A percentile compares a stretch with the other conserved stretches of the same genome.
phyloP scores from a whole-genome alignment of 1,140 invertebrate species.

The Formica exsecta region DNA sequence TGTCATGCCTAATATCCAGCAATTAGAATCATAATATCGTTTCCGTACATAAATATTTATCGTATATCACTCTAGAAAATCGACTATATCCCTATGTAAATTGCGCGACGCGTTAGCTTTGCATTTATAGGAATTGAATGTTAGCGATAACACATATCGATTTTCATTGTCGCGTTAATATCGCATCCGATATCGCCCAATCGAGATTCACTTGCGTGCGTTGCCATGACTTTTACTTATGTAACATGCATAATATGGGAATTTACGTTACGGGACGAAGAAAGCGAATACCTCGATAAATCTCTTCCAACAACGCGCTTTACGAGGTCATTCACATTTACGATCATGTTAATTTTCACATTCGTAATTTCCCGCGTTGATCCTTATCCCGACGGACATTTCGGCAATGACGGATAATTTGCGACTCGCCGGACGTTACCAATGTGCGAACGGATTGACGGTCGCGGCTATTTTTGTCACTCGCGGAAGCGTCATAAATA shows the following conservation, averaged over 20 bases:
- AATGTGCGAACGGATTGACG: conserved; percentile 49
- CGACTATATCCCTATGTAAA: background rate
- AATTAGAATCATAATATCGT: background rate
- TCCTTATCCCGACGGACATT: conserved; percentile 42
- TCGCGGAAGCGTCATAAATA: conserved; percentile 37
- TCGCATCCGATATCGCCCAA: background rate
- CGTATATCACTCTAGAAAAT: background rate
- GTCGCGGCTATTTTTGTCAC: conserved; percentile 46
- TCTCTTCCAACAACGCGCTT: conserved; percentile 33
- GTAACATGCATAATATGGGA: conserved; percentile 19
- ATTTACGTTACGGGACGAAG: conserved; percentile 14
- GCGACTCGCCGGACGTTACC: conserved; percentile 4
- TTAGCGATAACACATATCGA: background rate
- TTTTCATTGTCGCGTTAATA: background rate
- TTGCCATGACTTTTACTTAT: conserved; percentile 14
- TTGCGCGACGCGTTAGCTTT: background rate
- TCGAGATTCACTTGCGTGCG: background rate
- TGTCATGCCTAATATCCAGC: background rate
- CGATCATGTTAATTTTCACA: conserved; percentile 48
- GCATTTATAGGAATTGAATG: background rate
- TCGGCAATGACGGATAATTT: conserved; percentile 49
- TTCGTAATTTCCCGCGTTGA: conserved; percentile 50
- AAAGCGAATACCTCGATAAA: conserved; percentile 46
- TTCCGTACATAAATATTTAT: background rate
- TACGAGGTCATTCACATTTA: conserved; percentile 50